These are phyloP conservation scores for Charina bottae DNA, from an alignment of 2,113 vertebrate genomes.

Conservation along the genomic window DNA sequence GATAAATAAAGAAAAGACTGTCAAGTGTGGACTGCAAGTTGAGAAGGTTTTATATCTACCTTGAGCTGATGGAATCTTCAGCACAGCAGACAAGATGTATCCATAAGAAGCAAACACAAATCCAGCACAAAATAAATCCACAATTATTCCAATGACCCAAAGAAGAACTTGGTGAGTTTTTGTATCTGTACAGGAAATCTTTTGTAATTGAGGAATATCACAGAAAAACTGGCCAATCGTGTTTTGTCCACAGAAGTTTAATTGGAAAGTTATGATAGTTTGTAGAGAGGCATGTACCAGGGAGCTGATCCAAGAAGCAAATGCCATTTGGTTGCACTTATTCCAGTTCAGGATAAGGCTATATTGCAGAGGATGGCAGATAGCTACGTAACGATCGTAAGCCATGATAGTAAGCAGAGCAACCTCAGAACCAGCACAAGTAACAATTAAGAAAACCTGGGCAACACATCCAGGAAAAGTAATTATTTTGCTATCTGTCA, in stretches of 20 bases:
- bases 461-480: not conserved
- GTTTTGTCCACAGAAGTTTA: no score
- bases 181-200: no score
- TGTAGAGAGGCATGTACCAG: not conserved
- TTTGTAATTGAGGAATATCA: no score
- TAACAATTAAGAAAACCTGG: not conserved
- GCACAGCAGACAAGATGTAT: not conserved
- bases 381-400: not conserved
- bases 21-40: slow-evolving; percentile 13
- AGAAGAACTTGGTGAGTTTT: no score
- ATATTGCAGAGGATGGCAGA: not conserved
- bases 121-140: no score
- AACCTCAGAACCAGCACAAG: not conserved
- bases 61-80: not conserved
- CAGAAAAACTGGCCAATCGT: no score
- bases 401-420: slow-evolving; percentile 6
- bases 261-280: not conserved
- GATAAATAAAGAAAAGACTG: not conserved
- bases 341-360: not conserved
- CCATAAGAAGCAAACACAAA: no score
- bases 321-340: not conserved
- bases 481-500: not conserved
- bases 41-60: not conserved
- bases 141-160: no score
- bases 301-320: not conserved